phyloP scores from a whole-genome alignment of 2,113 vertebrate species.

The Elgaria multicarinata region DNA sequence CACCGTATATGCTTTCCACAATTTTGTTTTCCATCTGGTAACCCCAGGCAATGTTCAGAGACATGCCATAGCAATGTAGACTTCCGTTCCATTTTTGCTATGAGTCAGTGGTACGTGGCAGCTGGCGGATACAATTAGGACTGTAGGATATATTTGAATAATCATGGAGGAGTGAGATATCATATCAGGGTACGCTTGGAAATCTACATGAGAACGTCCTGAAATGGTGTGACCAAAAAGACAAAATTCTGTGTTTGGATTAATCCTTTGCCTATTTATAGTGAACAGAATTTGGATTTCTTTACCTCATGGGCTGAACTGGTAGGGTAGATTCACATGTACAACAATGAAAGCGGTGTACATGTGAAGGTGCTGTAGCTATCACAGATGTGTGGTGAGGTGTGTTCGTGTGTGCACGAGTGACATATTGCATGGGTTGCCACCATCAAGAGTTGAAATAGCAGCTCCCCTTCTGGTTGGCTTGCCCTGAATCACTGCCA shows the following conservation, averaged over 20 bases:
- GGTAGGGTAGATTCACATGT: not conserved
- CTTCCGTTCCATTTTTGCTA: constrained; percentile 9
- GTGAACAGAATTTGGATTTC: not conserved
- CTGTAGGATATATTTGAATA: not conserved
- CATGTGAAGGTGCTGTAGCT: not conserved
- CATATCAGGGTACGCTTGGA: accelerated
- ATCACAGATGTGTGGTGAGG: not conserved
- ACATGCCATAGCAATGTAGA: constrained; percentile 16
- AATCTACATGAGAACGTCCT: not conserved
- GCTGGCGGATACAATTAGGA: not conserved
- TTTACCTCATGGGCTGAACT: not conserved
- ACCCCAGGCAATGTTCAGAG: constrained; percentile 37
- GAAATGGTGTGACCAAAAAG: not conserved
- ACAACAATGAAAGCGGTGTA: no score
- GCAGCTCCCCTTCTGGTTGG: not conserved
- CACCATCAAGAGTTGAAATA: no score
- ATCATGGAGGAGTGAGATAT: constrained; percentile 3
- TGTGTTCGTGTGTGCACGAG: not conserved
- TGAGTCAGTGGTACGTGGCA: not conserved
- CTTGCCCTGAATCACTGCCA: not conserved
- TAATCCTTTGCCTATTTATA: no score
- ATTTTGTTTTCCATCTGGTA: constrained; percentile 28
- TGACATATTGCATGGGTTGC: no score
- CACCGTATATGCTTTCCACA: constrained; percentile 30
- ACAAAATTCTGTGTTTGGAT: not conserved